Evolutionary conservation across 2,113 vertebrate species (phyloP).

Genomic region (Dromaius novaehollandiae): DNA sequence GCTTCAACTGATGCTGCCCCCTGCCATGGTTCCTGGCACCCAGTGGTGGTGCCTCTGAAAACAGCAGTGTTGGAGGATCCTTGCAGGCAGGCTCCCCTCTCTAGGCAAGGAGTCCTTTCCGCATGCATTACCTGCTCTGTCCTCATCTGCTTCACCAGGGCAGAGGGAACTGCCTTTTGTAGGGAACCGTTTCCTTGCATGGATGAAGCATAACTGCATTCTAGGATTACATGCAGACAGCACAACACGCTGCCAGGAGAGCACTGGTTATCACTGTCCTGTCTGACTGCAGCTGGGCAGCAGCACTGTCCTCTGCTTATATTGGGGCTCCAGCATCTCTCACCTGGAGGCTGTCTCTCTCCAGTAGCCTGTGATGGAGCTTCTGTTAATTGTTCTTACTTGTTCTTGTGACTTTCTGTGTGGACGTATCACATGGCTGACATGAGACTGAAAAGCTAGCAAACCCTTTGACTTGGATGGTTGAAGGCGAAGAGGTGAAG

Average conservation of each 20-base stretch:
- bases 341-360: not conserved
- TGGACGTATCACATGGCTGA: not conserved
- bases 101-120: no score
- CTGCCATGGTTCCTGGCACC: not conserved
- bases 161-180: not conserved
- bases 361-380: not conserved
- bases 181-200: not conserved
- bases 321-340: not conserved
- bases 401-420: not conserved
- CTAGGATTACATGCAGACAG: not conserved
- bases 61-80: not conserved
- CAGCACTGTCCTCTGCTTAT: not conserved
- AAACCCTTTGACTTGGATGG: not conserved
- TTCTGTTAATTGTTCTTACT: not conserved
- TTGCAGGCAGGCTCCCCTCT: not conserved
- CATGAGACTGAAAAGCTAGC: accelerated
- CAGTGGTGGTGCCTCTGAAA: not conserved
- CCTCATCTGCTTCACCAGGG: not conserved
- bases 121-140: not conserved
- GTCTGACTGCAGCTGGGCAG: not conserved
- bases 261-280: no score
- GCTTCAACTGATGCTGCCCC: not conserved
- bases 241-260: not conserved
- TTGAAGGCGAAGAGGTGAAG: accelerated
- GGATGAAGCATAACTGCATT: accelerated